A percentile compares a stretch with the other conserved stretches of the same genome.
phyloP scores from a whole-genome alignment of 2,797 vertebrate genomes.

The Onychomys torridus region DNA sequence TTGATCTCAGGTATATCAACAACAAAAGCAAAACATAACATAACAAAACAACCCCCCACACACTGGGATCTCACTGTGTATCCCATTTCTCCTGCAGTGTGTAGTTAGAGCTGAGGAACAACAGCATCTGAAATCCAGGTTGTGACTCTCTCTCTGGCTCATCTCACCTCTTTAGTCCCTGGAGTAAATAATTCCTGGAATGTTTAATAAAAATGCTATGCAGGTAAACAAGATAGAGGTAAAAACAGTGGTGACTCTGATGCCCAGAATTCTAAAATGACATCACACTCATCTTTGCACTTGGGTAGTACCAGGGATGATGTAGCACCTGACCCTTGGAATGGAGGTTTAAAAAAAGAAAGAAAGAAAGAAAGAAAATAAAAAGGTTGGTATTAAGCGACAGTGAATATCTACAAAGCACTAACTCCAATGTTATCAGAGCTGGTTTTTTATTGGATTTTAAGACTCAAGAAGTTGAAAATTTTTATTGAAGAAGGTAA shows the following conservation, averaged over 20 bases:
- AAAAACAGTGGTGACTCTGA: neutral
- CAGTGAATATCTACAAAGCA: neutral
- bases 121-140: neutral
- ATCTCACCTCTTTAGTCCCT: neutral
- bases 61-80: neutral
- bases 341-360: neutral
- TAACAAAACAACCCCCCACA: neutral
- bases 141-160: neutral
- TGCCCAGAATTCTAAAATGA: neutral
- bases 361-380: no score
- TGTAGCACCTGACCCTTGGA: neutral
- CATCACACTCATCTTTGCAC: rapidly evolving
- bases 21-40: neutral
- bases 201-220: neutral
- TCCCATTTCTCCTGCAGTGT: neutral
- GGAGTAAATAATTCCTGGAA: neutral
- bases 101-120: neutral
- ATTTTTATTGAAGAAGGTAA: neutral
- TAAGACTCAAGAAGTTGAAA: conserved; percentile 21
- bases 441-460: neutral
- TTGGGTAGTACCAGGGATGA: neutral
- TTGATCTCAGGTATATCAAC: neutral
- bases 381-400: neutral
- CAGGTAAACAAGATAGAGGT: neutral
- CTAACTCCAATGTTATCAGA: neutral